Percentiles rank a stretch among this genome's conserved stretches.
These are phyloP conservation scores for Varanus salvator DNA, from an alignment of 2,113 vertebrate species.

Conservation along the genomic window DNA sequence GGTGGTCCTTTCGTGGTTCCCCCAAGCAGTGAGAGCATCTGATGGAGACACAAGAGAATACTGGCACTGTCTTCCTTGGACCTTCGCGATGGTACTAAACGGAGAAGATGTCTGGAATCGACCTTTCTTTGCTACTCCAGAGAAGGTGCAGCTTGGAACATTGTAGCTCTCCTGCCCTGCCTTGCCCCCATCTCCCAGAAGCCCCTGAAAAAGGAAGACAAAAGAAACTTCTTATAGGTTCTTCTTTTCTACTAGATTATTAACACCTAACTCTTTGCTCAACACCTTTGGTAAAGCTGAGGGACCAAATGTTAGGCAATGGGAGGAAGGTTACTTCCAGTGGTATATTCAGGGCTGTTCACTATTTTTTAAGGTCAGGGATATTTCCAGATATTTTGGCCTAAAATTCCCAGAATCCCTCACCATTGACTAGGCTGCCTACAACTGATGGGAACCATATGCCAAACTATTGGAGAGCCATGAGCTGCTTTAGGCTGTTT, in stretches of 20 bases:
- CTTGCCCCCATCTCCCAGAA: neutral
- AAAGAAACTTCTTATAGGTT: neutral
- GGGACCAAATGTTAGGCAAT: neutral
- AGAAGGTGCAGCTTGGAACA: no score
- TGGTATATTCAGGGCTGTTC: neutral
- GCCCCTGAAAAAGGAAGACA: neutral
- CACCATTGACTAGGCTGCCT: no score
- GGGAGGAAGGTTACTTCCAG: no score
- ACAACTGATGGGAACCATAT: no score
- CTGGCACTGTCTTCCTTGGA: neutral
- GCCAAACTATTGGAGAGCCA: no score
- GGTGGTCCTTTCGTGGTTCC: conserved; percentile 79
- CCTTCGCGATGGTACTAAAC: neutral
- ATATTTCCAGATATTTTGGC: no score
- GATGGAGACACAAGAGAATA: conserved; percentile 37
- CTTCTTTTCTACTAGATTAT: neutral
- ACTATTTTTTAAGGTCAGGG: no score
- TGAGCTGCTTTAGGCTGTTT: neutral
- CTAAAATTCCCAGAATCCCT: no score
- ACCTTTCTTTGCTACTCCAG: neutral
- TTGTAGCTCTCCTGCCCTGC: neutral
- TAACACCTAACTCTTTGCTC: neutral
- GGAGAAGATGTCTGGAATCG: neutral
- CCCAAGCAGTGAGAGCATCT: conserved; percentile 56
- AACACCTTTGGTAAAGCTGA: neutral